phyloP scores from a whole-genome alignment of 2,797 vertebrate species.

The Falco concolor region DNA sequence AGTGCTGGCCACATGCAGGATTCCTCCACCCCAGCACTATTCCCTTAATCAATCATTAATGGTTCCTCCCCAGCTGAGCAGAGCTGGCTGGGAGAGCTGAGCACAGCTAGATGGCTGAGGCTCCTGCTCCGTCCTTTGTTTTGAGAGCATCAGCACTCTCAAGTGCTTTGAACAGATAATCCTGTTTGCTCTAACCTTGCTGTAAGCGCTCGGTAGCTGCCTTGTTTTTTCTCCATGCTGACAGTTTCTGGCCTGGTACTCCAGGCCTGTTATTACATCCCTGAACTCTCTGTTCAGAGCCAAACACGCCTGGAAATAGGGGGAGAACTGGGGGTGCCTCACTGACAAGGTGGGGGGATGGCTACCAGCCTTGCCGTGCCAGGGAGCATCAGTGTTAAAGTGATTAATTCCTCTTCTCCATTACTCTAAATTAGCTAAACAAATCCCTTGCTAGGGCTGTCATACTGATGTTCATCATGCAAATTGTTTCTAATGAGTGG shows the following conservation, averaged over 20 bases:
- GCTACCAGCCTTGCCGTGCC: neutral
- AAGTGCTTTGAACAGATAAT: neutral
- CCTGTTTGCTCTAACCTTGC: conserved; percentile 46
- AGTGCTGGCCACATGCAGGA: neutral
- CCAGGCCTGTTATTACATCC: neutral
- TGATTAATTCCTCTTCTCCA: conserved; percentile 72
- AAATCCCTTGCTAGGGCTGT: conserved; percentile 70
- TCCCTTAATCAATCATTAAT: conserved; percentile 25
- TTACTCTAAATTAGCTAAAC: conserved; percentile 74
- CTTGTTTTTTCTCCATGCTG: neutral
- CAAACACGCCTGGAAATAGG: neutral
- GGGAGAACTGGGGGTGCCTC: neutral
- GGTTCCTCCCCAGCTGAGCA: neutral
- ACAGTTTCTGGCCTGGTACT: neutral
- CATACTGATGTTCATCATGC: conserved; percentile 67
- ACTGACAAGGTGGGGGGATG: neutral
- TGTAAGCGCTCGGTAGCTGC: neutral
- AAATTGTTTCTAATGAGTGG: conserved; percentile 71
- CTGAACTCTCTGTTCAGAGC: neutral
- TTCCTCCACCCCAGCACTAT: neutral
- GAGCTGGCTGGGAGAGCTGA: neutral
- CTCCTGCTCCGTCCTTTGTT: neutral
- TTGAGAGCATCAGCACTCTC: neutral
- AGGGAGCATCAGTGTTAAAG: conserved; percentile 22
- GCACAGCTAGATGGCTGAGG: neutral